A percentile compares a stretch with the other conserved stretches of the same genome.
These are phyloP conservation scores for Druceiella hillmani DNA, from an alignment of 2,888 invertebrate species.

Conservation along the genomic window DNA sequence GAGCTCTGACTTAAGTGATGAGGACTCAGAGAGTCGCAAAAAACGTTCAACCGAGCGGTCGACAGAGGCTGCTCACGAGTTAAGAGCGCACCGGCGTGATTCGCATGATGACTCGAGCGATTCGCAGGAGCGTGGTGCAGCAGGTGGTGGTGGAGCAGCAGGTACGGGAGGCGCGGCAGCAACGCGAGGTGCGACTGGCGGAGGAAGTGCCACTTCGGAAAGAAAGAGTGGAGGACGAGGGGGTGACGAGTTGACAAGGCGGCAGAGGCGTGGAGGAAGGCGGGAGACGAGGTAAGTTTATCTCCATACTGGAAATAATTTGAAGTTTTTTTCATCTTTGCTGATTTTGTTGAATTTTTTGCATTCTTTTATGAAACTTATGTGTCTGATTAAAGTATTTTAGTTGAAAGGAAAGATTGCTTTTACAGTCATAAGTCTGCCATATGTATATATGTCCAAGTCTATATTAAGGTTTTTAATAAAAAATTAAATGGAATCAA, in stretches of 20 bases:
- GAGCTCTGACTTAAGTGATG: conserved; percentile 91
- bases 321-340: no score
- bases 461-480: no score
- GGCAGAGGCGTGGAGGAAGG: conserved; percentile 28
- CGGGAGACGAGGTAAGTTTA: no score
- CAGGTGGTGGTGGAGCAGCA: conserved; percentile 52
- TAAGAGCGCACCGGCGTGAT: conserved; percentile 62
- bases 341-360: no score
- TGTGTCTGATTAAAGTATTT: no score
- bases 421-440: no score
- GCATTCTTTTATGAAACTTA: no score
- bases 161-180: conserved; percentile 23
- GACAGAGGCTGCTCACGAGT: conserved; percentile 53
- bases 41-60: conserved; percentile 70
- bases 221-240: conserved; percentile 44
- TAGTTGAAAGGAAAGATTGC: no score
- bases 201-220: conserved; percentile 25
- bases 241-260: conserved; percentile 31
- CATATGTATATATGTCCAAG: no score
- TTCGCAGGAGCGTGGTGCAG: conserved; percentile 70
- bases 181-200: conserved; percentile 16
- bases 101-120: conserved; percentile 84
- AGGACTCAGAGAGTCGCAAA: conserved; percentile 78
- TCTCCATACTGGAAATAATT: no score
- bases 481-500: no score